A percentile compares a stretch with the other conserved stretches of the same genome.
Conservation (phyloP, 2,888 invertebrate genomes). For the Noctua comes region DNA sequence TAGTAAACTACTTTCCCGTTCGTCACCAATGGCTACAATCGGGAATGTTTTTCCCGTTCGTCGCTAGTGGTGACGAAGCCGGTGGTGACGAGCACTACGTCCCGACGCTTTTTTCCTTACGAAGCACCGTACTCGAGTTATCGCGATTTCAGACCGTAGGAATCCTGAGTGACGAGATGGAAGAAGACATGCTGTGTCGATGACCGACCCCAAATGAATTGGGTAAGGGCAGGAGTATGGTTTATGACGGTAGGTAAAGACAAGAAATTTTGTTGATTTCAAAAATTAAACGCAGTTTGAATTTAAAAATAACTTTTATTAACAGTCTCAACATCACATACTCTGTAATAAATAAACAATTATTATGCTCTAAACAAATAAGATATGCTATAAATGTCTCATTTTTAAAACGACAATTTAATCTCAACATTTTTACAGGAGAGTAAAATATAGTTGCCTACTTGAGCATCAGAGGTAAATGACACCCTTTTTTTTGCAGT, state of each 20-base stretch:
- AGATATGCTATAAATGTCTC: background rate
- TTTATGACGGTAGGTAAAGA: background rate
- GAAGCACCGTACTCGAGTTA: no score
- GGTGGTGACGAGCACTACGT: no score
- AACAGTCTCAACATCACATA: conserved; percentile 74
- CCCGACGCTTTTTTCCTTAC: no score
- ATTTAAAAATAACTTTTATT: conserved; percentile 62
- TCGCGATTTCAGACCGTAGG: no score
- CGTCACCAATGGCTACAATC: no score
- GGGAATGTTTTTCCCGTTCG: no score
- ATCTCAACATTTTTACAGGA: background rate
- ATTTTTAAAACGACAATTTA: conserved; percentile 9
- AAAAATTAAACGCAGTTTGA: background rate
- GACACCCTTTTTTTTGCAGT: background rate
- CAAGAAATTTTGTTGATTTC: background rate
- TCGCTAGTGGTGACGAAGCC: no score
- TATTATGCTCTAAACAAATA: conserved; percentile 23
- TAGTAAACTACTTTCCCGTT: no score
- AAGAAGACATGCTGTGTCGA: no score
- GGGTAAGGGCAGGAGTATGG: background rate
- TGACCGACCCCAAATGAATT: no score
- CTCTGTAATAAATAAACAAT: conserved; percentile 63
- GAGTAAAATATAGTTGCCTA: conserved; percentile 1
- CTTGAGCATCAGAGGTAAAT: background rate
- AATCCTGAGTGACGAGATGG: no score